Percentiles rank a stretch among this genome's conserved stretches.
These are phyloP conservation scores for Bradypus variegatus DNA, from an alignment of 2,797 vertebrate genomes.

Conservation along the genomic window DNA sequence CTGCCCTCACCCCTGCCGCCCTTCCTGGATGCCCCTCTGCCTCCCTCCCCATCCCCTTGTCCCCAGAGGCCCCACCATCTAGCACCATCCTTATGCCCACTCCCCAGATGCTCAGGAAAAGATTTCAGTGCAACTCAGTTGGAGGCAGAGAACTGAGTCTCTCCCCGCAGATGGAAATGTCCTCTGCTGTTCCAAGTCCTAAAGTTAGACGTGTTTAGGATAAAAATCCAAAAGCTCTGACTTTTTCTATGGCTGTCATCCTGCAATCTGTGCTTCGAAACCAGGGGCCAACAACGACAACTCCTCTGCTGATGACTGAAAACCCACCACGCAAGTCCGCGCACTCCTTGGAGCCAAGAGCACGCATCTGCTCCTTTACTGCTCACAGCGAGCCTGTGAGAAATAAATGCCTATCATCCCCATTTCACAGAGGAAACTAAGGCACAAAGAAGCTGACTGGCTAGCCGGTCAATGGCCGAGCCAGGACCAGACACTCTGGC, in stretches of 20 bases:
- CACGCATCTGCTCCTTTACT: rapidly evolving
- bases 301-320: not conserved
- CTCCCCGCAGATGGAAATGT: constrained; percentile 6
- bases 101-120: not conserved
- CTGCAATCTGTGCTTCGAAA: not conserved
- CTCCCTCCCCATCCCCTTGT: not conserved
- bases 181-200: constrained; percentile 12
- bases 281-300: not conserved
- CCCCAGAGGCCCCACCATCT: not conserved
- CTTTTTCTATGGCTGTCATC: not conserved
- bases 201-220: not conserved
- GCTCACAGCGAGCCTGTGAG: not conserved
- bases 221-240: not conserved
- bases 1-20: not conserved
- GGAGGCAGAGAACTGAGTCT: not conserved
- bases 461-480: not conserved
- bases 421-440: not conserved
- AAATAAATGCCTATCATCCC: not conserved
- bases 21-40: rapidly evolving
- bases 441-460: not conserved
- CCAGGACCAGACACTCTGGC: not conserved
- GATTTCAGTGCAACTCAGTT: not conserved
- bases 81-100: not conserved
- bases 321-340: rapidly evolving
- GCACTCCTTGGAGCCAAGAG: too few relatives aligned